phyloP scores from a whole-genome alignment of 2,113 vertebrate species.

The Heloderma charlesbogerti region DNA sequence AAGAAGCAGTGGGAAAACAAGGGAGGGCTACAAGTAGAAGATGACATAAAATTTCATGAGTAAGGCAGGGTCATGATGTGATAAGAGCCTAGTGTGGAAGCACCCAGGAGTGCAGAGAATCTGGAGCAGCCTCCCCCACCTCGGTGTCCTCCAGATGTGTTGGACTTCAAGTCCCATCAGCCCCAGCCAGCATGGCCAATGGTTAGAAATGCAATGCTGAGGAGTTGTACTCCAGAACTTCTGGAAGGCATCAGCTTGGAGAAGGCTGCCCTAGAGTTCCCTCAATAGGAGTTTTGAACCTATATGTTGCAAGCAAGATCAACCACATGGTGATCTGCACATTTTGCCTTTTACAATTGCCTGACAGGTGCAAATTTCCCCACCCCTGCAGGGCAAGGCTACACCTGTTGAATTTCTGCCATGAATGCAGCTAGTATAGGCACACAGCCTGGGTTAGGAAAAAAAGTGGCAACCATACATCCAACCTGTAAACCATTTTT shows the following conservation, averaged over 20 bases:
- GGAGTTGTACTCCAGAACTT: too few species aligned
- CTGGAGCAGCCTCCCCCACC: neutral
- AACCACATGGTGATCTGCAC: neutral
- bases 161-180: too few species aligned
- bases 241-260: too few species aligned
- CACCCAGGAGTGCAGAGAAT: neutral
- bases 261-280: neutral
- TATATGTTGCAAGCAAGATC: neutral
- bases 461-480: neutral
- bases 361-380: neutral
- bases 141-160: too few species aligned
- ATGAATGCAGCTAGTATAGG: neutral
- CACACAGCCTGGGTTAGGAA: neutral
- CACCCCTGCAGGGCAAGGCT: too few species aligned
- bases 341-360: neutral
- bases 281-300: neutral
- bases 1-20: too few species aligned
- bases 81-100: too few species aligned
- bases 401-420: neutral
- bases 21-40: too few species aligned
- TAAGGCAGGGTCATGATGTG: too few species aligned
- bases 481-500: neutral
- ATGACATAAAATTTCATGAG: too few species aligned
- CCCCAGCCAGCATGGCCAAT: too few species aligned
- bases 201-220: too few species aligned